Evolutionary conservation across 2,888 invertebrate species (phyloP).

Genomic region (Drosophila bunnanda): DNA sequence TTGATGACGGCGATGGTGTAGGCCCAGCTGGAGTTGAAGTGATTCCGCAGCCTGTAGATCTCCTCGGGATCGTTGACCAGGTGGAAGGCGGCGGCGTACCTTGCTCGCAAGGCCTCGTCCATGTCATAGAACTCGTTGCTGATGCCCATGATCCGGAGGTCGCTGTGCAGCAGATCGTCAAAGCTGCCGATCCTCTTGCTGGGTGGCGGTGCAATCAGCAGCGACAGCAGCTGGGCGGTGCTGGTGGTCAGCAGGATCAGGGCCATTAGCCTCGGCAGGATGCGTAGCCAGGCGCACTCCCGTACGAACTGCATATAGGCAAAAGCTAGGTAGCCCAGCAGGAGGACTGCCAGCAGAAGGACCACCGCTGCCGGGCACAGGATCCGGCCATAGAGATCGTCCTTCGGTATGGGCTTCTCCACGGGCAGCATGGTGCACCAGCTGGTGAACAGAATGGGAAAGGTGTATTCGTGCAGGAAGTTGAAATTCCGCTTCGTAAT

Average conservation of each 20-base stretch:
- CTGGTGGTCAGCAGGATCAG: slow-evolving; percentile 30
- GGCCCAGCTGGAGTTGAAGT: slow-evolving; percentile 60
- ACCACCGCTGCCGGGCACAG: slow-evolving; percentile 10
- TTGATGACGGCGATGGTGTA: slow-evolving; percentile 52
- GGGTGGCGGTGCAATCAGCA: slow-evolving; percentile 41
- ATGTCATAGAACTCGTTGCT: slow-evolving; percentile 46
- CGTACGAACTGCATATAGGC: fast-evolving
- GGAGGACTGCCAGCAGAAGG: slow-evolving; percentile 4
- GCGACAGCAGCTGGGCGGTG: slow-evolving; percentile 44
- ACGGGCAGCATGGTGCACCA: slow-evolving; percentile 65
- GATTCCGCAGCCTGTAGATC: slow-evolving; percentile 30
- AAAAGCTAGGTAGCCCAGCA: not conserved
- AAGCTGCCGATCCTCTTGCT: slow-evolving; percentile 42
- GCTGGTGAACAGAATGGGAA: slow-evolving; percentile 36
- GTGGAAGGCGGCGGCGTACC: slow-evolving; percentile 55
- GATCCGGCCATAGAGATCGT: slow-evolving; percentile 18
- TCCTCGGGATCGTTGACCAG: slow-evolving; percentile 32
- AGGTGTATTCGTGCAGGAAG: slow-evolving; percentile 41
- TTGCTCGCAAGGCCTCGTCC: slow-evolving; percentile 41
- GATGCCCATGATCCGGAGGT: slow-evolving; percentile 36
- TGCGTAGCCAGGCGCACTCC: not conserved
- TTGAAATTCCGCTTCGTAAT: not conserved
- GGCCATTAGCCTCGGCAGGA: slow-evolving; percentile 15
- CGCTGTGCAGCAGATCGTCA: slow-evolving; percentile 37
- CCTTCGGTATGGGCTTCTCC: slow-evolving; percentile 33